Evolutionary conservation across 1,140 invertebrate genomes (phyloP), one percentile per base, ranked within the genome.

Genomic region (Brachionus rubens): DNA sequence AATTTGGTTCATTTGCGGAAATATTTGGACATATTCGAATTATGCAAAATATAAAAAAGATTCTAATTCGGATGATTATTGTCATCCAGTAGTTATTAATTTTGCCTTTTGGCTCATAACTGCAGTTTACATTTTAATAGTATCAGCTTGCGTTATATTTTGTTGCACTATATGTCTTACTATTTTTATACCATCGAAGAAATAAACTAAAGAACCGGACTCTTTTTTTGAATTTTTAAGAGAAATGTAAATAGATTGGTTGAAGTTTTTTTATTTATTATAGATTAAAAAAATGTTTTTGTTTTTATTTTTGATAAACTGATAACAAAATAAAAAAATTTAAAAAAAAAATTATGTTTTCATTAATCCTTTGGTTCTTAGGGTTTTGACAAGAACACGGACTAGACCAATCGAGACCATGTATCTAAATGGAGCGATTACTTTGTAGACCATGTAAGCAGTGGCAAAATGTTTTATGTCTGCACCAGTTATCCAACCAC

Each of bases 361-460:
- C 26, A 72, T 48, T 19, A 72, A 21, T 14, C 68, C 68, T 48
- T 24, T 48, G n/a, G 68, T 14, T 48, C 46, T 48, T 2, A 72
- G 28, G 33, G 19, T 50, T 54, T 21, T 72, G 9, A 72, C 68
- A 33, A 72, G 30, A 36, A 54, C 19, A 28, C 68, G 12, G 24
- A 72, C 68, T 40, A 72, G 30, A 1, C 46, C 68, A 72, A 72
- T 72, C 19, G 68, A 72, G 19, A 72, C 68, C 68, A 72, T 72
- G 46, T 72, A 72, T 52, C 68, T 24, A 40, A 72, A 72, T 40
- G 68, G 68, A 9, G 68, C 68, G 10, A 72, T 72, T 14, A 72
- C 68, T 72, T 72, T 72, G 68, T 72, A 72, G 7, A 72, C 46
- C 68, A 72, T 72, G 19, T 72, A 72, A 26, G 68, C 68, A 33